Percentiles rank a stretch among this genome's conserved stretches.
Evolutionary conservation across 2,888 invertebrate species (phyloP).

Genomic region (Drosophila anomalata): DNA sequence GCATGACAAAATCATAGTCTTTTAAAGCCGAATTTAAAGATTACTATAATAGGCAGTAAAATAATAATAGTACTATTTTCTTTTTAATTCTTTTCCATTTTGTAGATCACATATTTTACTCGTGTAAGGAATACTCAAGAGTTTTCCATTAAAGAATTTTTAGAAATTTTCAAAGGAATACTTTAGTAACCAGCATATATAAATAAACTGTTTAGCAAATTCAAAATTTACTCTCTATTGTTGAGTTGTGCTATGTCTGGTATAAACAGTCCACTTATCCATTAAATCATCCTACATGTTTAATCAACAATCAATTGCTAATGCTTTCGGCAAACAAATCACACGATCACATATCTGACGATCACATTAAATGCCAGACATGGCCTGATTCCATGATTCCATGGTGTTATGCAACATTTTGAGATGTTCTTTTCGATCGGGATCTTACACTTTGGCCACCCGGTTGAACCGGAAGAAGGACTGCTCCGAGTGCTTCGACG

Average conservation of each 20-base stretch:
- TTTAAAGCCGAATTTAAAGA: neutral
- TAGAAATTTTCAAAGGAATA: neutral
- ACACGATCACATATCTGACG: slow-evolving; percentile 27
- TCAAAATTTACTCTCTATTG: slow-evolving; percentile 16
- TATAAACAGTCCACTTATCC: slow-evolving; percentile 53
- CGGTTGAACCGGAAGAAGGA: slow-evolving; percentile 80
- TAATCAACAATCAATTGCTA: slow-evolving; percentile 68
- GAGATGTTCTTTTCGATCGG: neutral
- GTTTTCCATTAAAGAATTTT: no score
- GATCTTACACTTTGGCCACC: slow-evolving; percentile 83
- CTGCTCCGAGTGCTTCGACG: slow-evolving; percentile 79
- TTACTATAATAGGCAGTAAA: no score
- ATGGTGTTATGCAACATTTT: slow-evolving; percentile 45
- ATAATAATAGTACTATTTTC: no score
- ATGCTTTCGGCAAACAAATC: slow-evolving; percentile 50
- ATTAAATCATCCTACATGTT: slow-evolving; percentile 60
- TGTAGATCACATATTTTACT: no score
- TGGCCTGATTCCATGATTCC: slow-evolving; percentile 48
- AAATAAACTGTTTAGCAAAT: slow-evolving; percentile 2
- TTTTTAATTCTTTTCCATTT: no score
- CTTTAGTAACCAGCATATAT: slow-evolving; percentile 1
- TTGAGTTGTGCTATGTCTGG: slow-evolving; percentile 35
- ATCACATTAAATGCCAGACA: slow-evolving; percentile 32
- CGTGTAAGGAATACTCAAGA: no score
- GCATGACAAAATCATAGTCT: neutral